A percentile compares a stretch with the other conserved stretches of the same genome.
These are phyloP conservation scores for Sinhomidia bicolor DNA, from an alignment of 2,888 invertebrate genomes.

Conservation along the genomic window DNA sequence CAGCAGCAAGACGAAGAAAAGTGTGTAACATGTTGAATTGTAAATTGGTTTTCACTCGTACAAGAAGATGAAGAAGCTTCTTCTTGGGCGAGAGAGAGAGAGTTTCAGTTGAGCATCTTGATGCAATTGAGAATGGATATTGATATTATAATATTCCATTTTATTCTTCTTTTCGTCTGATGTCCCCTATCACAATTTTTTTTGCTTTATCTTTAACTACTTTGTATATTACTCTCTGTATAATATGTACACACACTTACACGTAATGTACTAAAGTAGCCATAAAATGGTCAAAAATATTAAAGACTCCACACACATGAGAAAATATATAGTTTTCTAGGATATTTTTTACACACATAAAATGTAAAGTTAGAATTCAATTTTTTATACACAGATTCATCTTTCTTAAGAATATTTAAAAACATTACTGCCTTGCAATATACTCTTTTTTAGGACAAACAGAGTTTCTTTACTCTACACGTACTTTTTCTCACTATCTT, in stretches of 20 bases:
- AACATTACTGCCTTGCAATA: too few species aligned
- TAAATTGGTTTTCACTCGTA: conserved; percentile 67
- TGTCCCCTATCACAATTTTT: background rate
- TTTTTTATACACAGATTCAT: too few species aligned
- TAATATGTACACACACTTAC: too few species aligned
- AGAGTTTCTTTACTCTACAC: too few species aligned
- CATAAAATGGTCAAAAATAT: background rate
- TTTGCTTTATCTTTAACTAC: background rate
- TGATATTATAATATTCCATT: conserved; percentile 69
- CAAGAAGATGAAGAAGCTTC: conserved; percentile 40
- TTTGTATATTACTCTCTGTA: too few species aligned
- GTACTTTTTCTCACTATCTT: background rate
- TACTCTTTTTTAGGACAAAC: too few species aligned
- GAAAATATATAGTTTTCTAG: too few species aligned
- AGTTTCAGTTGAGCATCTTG: conserved; percentile 47
- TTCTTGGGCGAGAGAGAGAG: background rate
- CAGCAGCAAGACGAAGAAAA: background rate
- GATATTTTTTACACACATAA: too few species aligned
- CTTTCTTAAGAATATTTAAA: too few species aligned
- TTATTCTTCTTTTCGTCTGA: conserved; percentile 42
- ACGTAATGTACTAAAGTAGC: background rate
- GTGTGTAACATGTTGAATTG: conserved; percentile 70
- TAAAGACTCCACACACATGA: too few species aligned
- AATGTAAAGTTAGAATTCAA: too few species aligned
- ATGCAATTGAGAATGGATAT: conserved; percentile 67